phyloP scores from a whole-genome alignment of 2,113 vertebrate genomes.

The Aix galericulata region DNA sequence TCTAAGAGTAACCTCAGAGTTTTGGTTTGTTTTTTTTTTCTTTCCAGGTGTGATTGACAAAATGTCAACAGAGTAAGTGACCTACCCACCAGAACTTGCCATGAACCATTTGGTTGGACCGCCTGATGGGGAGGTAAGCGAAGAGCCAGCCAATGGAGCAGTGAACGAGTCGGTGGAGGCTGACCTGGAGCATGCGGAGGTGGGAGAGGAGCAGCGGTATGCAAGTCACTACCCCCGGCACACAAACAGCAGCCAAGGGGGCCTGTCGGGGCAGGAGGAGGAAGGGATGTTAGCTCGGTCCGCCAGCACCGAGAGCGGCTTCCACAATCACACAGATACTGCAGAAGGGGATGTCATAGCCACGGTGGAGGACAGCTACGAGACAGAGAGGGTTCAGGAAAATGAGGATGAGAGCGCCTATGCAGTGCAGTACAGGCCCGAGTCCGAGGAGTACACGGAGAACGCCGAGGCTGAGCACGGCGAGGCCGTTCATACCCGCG shows the following conservation, averaged over 20 bases:
- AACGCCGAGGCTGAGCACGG: constrained; percentile 90
- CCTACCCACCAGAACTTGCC: constrained; percentile 64
- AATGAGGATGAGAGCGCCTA: constrained; percentile 82
- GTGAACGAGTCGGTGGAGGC: constrained; percentile 86
- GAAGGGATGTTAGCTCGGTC: constrained; percentile 88
- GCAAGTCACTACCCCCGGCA: constrained; percentile 53
- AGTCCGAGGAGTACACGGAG: constrained; percentile 92
- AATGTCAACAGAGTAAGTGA: constrained; percentile 79
- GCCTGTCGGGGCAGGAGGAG: constrained; percentile 77
- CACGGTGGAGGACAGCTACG: constrained; percentile 73
- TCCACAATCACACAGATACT: constrained; percentile 94
- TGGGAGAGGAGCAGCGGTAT: constrained; percentile 75
- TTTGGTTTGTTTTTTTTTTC: neutral
- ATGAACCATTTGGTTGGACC: constrained; percentile 87
- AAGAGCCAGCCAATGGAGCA: constrained; percentile 77
- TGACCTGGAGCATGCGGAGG: constrained; percentile 79
- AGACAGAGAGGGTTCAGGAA: constrained; percentile 76
- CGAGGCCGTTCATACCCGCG: constrained; percentile 73
- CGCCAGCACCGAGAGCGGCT: constrained; percentile 94
- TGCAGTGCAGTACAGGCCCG: constrained; percentile 83
- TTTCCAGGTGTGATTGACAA: constrained; percentile 68
- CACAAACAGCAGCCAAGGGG: constrained; percentile 57
- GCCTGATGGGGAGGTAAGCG: constrained; percentile 75
- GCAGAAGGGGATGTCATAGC: constrained; percentile 90
- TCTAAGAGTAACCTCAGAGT: neutral